Percentiles rank a stretch among this genome's conserved stretches.
Conservation (phyloP, 2,888 invertebrate genomes). For the Elmis aenea region DNA sequence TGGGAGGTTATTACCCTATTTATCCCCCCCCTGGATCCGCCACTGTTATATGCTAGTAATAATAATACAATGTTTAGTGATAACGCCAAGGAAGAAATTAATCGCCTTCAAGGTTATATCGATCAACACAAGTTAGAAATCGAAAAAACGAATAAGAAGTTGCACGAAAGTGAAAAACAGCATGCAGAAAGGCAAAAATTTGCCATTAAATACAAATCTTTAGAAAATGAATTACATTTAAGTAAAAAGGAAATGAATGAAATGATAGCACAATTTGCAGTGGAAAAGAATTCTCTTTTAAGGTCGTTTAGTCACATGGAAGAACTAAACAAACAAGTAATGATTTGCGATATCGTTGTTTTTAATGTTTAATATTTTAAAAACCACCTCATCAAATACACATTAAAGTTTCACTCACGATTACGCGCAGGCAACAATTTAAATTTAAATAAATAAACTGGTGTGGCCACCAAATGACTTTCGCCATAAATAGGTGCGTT, state of each 20-base stretch:
- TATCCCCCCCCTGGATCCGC: no score
- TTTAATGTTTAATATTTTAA: no score
- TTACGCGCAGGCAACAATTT: no score
- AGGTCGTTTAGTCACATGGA: conserved; percentile 4
- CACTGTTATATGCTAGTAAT: no score
- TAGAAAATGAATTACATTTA: conserved; percentile 2
- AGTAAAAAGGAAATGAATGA: conserved; percentile 4
- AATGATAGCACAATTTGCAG: conserved; percentile 3
- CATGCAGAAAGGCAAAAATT: conserved; percentile 5
- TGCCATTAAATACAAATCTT: background rate
- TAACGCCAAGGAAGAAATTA: conserved; percentile 26
- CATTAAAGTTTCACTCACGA: no score
- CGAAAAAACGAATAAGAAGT: conserved; percentile 22
- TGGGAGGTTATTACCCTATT: no score
- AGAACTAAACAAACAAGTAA: conserved; percentile 8
- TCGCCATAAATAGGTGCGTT: no score
- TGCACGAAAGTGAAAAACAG: conserved; percentile 13
- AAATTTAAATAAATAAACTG: no score
- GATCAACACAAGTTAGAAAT: conserved; percentile 26
- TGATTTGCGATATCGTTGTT: background rate
- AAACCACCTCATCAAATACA: no score
- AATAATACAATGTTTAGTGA: conserved; percentile 15
- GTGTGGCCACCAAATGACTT: no score
- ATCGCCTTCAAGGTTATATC: conserved; percentile 27
- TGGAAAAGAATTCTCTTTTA: conserved; percentile 5